A percentile compares a stretch with the other conserved stretches of the same genome.
phyloP scores from a whole-genome alignment of 2,797 vertebrate genomes.

The Avahi laniger region DNA sequence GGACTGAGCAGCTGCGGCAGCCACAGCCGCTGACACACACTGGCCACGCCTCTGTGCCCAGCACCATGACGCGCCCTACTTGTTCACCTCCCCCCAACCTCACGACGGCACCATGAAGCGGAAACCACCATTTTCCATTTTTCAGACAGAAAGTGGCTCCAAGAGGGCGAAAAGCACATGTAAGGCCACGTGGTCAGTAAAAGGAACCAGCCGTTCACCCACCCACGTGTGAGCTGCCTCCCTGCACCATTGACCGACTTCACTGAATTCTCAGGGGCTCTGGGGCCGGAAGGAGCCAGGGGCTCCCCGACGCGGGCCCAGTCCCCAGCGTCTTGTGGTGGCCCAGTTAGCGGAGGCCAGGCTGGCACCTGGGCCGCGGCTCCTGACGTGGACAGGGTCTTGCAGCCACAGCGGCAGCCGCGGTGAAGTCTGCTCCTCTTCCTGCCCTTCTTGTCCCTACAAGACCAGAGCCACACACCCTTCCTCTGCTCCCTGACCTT shows the following conservation, averaged over 20 bases:
- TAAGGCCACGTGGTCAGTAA: neutral
- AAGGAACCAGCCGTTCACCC: neutral
- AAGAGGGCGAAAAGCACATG: rapidly evolving
- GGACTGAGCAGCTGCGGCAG: neutral
- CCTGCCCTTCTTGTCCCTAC: neutral
- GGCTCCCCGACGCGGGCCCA: neutral
- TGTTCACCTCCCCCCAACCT: rapidly evolving
- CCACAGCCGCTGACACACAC: neutral
- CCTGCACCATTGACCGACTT: rapidly evolving
- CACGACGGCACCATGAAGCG: rapidly evolving
- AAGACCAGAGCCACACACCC: neutral
- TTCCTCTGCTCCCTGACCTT: neutral
- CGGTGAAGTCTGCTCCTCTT: neutral
- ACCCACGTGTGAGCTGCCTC: neutral
- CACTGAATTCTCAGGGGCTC: too few species aligned
- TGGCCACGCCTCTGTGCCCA: neutral
- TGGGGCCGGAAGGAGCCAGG: rapidly evolving
- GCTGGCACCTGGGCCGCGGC: neutral
- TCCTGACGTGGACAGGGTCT: neutral
- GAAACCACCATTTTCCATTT: neutral
- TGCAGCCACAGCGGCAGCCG: rapidly evolving
- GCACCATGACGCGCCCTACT: rapidly evolving
- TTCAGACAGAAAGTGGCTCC: neutral
- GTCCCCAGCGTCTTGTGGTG: neutral
- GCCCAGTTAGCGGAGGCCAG: neutral